Base-by-base conservation (phyloP, 2,797 vertebrate species). In the Argyrosomus regius region DNA sequence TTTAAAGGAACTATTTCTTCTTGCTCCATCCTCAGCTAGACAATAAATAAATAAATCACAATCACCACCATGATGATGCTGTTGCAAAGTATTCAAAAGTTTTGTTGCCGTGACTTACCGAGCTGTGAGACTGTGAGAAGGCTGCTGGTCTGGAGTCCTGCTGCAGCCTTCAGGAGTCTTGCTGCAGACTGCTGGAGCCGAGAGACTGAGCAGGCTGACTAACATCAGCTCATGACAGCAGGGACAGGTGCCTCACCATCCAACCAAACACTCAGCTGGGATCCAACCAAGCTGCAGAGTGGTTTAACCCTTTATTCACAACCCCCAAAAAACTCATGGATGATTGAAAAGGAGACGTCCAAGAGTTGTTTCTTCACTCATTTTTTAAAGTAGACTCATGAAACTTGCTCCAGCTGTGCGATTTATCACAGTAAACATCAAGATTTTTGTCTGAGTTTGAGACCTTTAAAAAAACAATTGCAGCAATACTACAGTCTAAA, bases 181-280 rank as follows among this genome's bases (percentile, higher is more conserved):
- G 75, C 75, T 76, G 70, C 80, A 67, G 72, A 76, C 70, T 80
- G 71, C 59, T 39, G 31, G 54, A 73, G 71, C 71, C 16, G 60
- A 75, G 16, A 41, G 58, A 58, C 46, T 9, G 62, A 41, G 67
- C 64, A 54, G 63, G n/a, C 68, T 41, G 67, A 76, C 53, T 24
- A 78, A 74, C 83, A 84, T 87, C 86, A 86, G 83, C 78, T 84
- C 73, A 64, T 84, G 75, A 77, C 67, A 88, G 24, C 57, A 57
- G 39, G 43, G 78, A 84, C 82, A 85, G 73, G 79, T 75, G 79
- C 54, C 60, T 81, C 79, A 66, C 66, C 60, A 50, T 68, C 20
- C 68, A 63, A 48, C 35, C 63, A 58, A 71, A 22, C 72, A 69
- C 65, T 72, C 43, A 46, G 45, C 49, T 16, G 17, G 17, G 20